A percentile compares a stretch with the other conserved stretches of the same genome.
These are phyloP conservation scores for Actinia equina DNA, from an alignment of 64 coral and sea anemone species.

Conservation along the genomic window DNA sequence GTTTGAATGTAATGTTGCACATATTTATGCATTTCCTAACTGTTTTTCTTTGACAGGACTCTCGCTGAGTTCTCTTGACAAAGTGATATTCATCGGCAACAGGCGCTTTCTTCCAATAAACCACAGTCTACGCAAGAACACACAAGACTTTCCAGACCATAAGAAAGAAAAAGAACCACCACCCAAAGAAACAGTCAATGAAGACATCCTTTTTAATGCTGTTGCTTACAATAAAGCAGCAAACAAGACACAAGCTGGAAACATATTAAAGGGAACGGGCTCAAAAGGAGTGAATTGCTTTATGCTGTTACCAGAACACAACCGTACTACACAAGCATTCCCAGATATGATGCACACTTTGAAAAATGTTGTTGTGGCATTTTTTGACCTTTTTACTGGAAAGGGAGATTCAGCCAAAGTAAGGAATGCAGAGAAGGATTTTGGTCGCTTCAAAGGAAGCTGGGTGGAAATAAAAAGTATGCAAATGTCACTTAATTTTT, in stretches of 20 bases:
- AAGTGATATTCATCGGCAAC: conserved; percentile 10
- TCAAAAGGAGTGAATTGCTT: conserved; percentile 35
- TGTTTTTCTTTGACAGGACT: no score
- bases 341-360: conserved; percentile 50
- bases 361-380: conserved; percentile 27
- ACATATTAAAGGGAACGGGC: conserved; percentile 18
- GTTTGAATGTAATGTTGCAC: no score
- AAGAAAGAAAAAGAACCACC: neutral
- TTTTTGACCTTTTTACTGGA: conserved; percentile 30
- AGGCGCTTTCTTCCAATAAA: conserved; percentile 2
- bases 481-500: no score
- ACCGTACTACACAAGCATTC: conserved; percentile 12
- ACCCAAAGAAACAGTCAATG: neutral
- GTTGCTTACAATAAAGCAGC: neutral
- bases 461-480: neutral
- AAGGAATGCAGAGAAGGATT: conserved; percentile 13
- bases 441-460: conserved; percentile 33
- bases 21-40: neutral
- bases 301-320: conserved; percentile 17
- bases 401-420: conserved; percentile 24
- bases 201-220: neutral
- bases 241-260: conserved; percentile 6
- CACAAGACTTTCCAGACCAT: neutral
- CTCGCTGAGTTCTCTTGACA: neutral
- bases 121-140: neutral